Evolutionary conservation across 2,113 vertebrate genomes (phyloP), one percentile per base, ranked within the genome.

Genomic region (Hippocampus zosterae): DNA sequence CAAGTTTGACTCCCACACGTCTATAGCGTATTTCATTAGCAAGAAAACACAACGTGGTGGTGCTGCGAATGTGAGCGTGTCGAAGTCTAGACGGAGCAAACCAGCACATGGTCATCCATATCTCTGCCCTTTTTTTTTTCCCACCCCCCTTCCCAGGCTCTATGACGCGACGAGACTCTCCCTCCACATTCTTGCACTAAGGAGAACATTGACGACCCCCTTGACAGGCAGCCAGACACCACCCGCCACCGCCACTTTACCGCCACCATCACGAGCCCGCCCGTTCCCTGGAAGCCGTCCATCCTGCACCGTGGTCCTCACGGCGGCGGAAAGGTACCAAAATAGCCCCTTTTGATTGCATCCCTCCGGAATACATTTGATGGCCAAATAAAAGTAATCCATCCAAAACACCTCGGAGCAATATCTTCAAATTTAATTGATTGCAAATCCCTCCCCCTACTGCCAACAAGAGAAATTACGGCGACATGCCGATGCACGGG

Each of bases 131-230:
- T 37, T 62, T 33, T 57, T 0, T 61, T 13, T 19, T 79, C 4
- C 4, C 29, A 10, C 18, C 81, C 4, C 4, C 29, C 63, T 82
- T 69, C 70, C 59, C 82, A 92, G 89, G 88, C 91, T 83, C 87
- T 91, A 91, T 92, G 90, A 92, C 89, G 90, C 71, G 88, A 88
- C 85, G 87, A 88, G 88, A 86, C 84, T 86, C 82, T 81, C 86
- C 80, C 80, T 83, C 86, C 74, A 87, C 85, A 79, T 82, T 83
- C 84, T 84, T 82, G 79, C 86, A 89, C 83, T 79, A 84, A 81
- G 87, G 87, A 89, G 84, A 88, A 82, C 82, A 87, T 74, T 83
- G 89, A 85, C 71, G 90, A 88, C 85, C 89, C 85, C 63, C 69
- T 80, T 88, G 87, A 90, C 90, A 89, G 87, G 87, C 88, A 91